Evolutionary conservation across 2,113 vertebrate species (phyloP).

Genomic region (Trachemys scripta): DNA sequence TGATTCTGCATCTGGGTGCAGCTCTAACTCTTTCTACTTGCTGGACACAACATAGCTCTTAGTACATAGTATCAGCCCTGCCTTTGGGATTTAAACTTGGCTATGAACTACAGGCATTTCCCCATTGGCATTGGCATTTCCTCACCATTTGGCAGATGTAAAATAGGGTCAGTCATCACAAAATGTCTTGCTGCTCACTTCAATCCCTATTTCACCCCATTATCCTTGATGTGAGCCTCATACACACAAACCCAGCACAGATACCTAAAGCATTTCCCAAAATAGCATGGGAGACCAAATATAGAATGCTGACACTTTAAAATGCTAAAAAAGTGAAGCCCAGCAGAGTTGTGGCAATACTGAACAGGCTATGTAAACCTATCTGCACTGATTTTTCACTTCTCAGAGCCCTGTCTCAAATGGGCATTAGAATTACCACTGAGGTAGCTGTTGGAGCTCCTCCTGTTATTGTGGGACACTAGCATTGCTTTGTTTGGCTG

Average conservation of each 20-base stretch:
- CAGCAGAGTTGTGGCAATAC: background rate
- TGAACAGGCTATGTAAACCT: background rate
- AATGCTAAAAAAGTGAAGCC: background rate
- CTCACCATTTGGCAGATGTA: background rate
- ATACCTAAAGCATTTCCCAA: background rate
- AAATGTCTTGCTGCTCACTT: background rate
- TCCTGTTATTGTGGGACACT: background rate
- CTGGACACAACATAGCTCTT: background rate
- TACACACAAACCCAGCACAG: background rate
- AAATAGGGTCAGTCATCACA: background rate
- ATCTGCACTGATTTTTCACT: background rate
- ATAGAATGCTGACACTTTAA: background rate
- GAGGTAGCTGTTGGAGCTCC: background rate
- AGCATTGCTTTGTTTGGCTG: background rate
- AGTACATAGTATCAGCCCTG: background rate
- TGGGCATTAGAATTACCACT: background rate
- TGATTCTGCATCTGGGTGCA: no score
- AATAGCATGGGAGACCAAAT: background rate
- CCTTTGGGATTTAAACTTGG: background rate
- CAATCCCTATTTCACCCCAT: background rate
- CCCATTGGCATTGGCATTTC: background rate
- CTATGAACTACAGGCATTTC: background rate
- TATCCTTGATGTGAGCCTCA: background rate
- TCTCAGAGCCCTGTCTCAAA: background rate
- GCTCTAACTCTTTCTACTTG: background rate